A percentile compares a stretch with the other conserved stretches of the same genome.
Evolutionary conservation across 2,888 invertebrate genomes (phyloP).

Genomic region (Sinotaia quadrata): DNA sequence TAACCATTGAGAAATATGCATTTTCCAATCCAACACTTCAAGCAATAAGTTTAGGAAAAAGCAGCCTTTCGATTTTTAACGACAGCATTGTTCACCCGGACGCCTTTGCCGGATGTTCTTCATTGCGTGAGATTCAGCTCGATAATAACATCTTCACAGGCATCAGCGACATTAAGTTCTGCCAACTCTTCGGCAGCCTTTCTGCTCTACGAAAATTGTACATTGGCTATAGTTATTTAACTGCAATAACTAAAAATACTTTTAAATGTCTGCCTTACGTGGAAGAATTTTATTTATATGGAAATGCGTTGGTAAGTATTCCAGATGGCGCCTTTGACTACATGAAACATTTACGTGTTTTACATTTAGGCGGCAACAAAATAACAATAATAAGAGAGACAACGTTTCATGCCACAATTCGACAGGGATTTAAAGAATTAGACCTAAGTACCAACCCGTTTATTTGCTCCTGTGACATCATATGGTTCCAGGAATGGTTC

Average conservation of each 20-base stretch:
- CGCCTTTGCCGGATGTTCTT: conserved; percentile 15
- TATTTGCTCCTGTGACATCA: not conserved
- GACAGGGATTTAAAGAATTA: not conserved
- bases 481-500: conserved; percentile 13
- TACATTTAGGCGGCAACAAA: not conserved
- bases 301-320: not conserved
- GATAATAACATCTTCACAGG: conserved; percentile 9
- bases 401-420: not conserved
- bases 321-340: conserved; percentile 12
- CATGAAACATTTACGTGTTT: not conserved
- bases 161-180: conserved; percentile 3
- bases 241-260: not conserved
- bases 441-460: conserved; percentile 9
- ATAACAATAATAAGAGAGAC: not conserved
- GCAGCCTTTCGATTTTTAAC: no score
- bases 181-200: conserved; percentile 3
- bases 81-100: not conserved
- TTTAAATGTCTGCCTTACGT: not conserved
- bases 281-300: not conserved
- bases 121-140: not conserved
- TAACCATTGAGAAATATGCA: no score
- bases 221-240: conserved; percentile 1
- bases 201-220: conserved; percentile 19
- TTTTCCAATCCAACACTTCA: no score
- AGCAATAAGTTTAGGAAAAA: no score